Evolutionary conservation across 2,113 vertebrate species (phyloP).

Genomic region (Psephotus haematonotus): DNA sequence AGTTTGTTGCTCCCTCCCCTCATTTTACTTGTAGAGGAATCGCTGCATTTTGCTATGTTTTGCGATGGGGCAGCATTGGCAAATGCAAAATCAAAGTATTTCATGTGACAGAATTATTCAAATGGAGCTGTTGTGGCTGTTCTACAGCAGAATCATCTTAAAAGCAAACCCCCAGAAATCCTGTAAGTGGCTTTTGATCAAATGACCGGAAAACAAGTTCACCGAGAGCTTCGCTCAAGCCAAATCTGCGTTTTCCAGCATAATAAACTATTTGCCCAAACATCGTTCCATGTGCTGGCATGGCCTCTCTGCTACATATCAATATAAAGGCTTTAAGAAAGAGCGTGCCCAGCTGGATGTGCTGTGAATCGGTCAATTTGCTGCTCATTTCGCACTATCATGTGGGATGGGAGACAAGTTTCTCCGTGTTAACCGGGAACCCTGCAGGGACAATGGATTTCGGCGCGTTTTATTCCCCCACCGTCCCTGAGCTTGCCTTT

Average conservation of each 20-base stretch:
- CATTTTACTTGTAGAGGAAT: neutral
- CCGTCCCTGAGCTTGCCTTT: neutral
- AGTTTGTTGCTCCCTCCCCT: neutral
- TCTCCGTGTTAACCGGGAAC: rapidly evolving
- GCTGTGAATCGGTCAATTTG: neutral
- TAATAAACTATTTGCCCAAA: neutral
- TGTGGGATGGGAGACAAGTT: neutral
- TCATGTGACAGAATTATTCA: neutral
- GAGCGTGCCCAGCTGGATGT: neutral
- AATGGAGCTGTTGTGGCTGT: neutral
- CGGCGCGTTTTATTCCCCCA: neutral
- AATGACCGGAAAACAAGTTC: neutral
- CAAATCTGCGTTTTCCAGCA: neutral
- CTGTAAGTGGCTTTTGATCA: neutral
- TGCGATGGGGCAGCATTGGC: neutral
- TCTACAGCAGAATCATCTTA: neutral
- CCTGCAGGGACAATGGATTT: neutral
- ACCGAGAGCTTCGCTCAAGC: neutral
- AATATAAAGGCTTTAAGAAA: neutral
- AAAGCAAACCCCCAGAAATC: neutral
- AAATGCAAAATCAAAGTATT: conserved; percentile 15
- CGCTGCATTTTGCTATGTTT: neutral
- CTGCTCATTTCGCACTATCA: neutral
- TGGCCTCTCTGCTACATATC: neutral
- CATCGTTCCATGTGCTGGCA: neutral